Conservation (phyloP, 30 jellyfish, hydroid and myxozoan genomes). For the Chironex yamaguchii region DNA sequence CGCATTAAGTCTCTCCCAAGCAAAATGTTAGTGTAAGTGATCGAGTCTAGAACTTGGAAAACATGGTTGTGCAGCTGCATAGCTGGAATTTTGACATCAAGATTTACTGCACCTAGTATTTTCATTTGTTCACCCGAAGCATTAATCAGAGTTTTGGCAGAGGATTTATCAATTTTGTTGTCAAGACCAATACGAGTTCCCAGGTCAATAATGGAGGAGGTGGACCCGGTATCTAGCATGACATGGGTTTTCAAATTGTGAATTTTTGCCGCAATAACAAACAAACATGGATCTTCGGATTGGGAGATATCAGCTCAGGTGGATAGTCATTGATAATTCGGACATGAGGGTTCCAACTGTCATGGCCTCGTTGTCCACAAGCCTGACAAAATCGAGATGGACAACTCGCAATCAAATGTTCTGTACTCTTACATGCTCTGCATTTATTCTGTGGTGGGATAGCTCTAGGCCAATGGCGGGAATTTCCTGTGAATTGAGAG, state of each 20-base stretch:
- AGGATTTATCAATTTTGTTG: no score
- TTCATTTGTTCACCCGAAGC: no score
- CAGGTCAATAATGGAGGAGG: slow-evolving; percentile 28
- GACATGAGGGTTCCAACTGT: slow-evolving; percentile 62
- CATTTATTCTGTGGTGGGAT: slow-evolving; percentile 60
- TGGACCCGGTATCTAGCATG: slow-evolving; percentile 52
- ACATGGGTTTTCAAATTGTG: neutral
- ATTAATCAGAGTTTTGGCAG: no score
- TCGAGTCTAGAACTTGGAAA: neutral
- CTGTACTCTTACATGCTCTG: slow-evolving; percentile 36
- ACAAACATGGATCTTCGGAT: slow-evolving; percentile 6
- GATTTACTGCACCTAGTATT: no score
- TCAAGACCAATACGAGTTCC: slow-evolving; percentile 10
- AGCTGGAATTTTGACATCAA: no score
- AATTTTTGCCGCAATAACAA: slow-evolving; percentile 15
- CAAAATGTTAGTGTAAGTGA: neutral
- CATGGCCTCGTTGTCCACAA: slow-evolving; percentile 75
- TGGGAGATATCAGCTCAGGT: slow-evolving; percentile 9
- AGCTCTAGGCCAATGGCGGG: neutral
- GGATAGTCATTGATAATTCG: slow-evolving; percentile 66
- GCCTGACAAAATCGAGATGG: slow-evolving; percentile 77
- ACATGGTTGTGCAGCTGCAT: no score
- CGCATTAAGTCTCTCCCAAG: no score
- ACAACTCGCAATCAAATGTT: slow-evolving; percentile 35
- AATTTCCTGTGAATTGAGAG: slow-evolving; percentile 19